These are phyloP conservation scores for Ectropis grisescens DNA, from an alignment of 1,140 invertebrate species.

Conservation along the genomic window DNA sequence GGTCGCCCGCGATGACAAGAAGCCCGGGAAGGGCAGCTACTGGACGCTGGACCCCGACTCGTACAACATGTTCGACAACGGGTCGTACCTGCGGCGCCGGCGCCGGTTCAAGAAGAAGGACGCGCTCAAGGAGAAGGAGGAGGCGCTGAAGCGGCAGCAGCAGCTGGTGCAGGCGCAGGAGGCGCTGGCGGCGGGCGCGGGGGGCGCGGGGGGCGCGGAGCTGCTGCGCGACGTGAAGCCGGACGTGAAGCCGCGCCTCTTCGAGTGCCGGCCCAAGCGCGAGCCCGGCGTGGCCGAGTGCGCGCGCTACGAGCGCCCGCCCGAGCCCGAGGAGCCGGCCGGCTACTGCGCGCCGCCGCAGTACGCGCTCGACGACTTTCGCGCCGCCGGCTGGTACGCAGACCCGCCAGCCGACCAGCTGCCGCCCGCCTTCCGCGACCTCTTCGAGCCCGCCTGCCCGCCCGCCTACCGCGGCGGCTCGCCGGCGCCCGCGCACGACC, in stretches of 20 bases:
- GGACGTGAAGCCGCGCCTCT: conserved; percentile 70
- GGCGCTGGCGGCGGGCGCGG: conserved; percentile 53
- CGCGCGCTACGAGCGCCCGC: conserved; percentile 66
- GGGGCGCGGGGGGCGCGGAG: conserved; percentile 49
- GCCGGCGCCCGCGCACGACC: conserved; percentile 62
- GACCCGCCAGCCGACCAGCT: conserved; percentile 67
- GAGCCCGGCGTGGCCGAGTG: conserved; percentile 75
- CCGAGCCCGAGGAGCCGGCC: conserved; percentile 60
- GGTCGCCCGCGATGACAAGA: conserved; percentile 91
- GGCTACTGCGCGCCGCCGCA: conserved; percentile 69
- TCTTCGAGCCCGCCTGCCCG: conserved; percentile 70
- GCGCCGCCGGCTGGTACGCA: conserved; percentile 71
- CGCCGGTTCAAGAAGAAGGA: conserved; percentile 98
- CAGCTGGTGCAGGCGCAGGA: conserved; percentile 66
- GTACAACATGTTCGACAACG: conserved; percentile 99
- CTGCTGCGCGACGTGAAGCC: conserved; percentile 68
- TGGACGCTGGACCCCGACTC: conserved; percentile 97
- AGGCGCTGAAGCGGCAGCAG: conserved; percentile 84
- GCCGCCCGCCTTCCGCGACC: conserved; percentile 47
- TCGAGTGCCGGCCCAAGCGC: conserved; percentile 75
- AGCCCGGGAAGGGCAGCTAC: conserved; percentile 96
- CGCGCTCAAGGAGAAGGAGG: conserved; percentile 88
- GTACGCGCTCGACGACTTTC: conserved; percentile 66
- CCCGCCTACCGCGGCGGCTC: conserved; percentile 72
- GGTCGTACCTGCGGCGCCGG: conserved; percentile 91